Base-by-base conservation (phyloP, 2,888 invertebrate species). In the Drosophila tanythrix region DNA sequence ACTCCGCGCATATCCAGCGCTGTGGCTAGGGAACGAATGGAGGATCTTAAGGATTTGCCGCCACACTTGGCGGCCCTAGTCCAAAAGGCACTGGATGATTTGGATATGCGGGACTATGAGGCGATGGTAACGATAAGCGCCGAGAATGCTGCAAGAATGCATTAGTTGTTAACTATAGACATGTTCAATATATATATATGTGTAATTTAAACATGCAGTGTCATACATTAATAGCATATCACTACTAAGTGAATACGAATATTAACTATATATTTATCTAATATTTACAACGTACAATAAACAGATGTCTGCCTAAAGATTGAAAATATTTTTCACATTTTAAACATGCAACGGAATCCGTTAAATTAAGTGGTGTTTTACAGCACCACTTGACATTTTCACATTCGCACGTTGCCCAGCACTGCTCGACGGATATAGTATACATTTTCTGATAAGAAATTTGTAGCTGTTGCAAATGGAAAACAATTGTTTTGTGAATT, bases 1-100 rank as follows among this genome's bases (percentile, higher is more conserved):
- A 87, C 80, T 11, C 75, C 86, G 1, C 77, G 80, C n/a, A 81
- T 93, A 48, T 88, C 91, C n/a, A 90, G 82, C 50, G 85, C 92
- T 3, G 85, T 92, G 21, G 91, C 91, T 83, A 90, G 90, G 38
- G 92, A 93, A 76, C 73, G 95, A 91, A 91, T 94, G 92, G 92
- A 93, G 70, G 93, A 93, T 78, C 81, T 93, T 7, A 92, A 92
- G 60, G 94, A 94, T 79, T 92, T 96, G 73, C 95, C 95, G 5
- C 93, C 94, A 15, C 95, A 95, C 82, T 92, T 96, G 64, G 94
- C 95, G 70, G 94, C 94, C 60, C 92, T 96, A 63, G 95, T 96
- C 0, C 94, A 94, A 79, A 95, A 95, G 92, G 94, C 94, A 3
- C 88, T 94, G 67, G 92, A 93, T 69, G 93, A 94, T 70, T 81